A percentile compares a stretch with the other conserved stretches of the same genome.
phyloP scores from a whole-genome alignment of 2,113 vertebrate genomes.

The Hypomesus transpacificus region DNA sequence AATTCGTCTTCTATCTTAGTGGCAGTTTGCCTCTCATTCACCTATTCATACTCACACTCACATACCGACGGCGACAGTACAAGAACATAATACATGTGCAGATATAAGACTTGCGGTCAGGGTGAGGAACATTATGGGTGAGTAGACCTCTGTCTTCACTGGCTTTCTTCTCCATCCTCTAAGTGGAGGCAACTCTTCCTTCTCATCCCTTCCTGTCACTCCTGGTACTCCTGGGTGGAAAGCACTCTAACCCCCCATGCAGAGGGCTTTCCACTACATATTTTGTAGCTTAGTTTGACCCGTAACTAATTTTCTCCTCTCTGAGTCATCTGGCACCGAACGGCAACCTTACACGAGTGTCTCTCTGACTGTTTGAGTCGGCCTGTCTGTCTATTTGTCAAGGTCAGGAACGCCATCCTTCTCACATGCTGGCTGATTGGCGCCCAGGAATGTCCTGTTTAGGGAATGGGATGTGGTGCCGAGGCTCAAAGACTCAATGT shows the following conservation, averaged over 20 bases:
- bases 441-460: conserved; percentile 33
- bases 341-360: conserved; percentile 26
- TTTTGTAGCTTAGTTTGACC: conserved; percentile 21
- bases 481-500: conserved; percentile 25
- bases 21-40: too few species aligned
- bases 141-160: too few species aligned
- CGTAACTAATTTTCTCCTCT: conserved; percentile 28
- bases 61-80: too few species aligned
- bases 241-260: not conserved
- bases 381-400: conserved; percentile 1
- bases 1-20: too few species aligned
- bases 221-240: conserved; percentile 53
- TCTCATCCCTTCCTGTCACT: conserved; percentile 29
- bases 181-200: conserved; percentile 16
- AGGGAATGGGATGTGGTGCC: not conserved
- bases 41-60: too few species aligned
- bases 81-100: too few species aligned
- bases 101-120: not conserved
- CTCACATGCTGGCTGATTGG: conserved; percentile 32
- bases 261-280: conserved; percentile 26
- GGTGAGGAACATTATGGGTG: not conserved
- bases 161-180: not conserved
- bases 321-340: conserved; percentile 23
- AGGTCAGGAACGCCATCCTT: conserved; percentile 8
- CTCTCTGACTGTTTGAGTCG: not conserved